Evolutionary conservation across 2,797 vertebrate species (phyloP).

Genomic region (Rhabdophis nuchalis): DNA sequence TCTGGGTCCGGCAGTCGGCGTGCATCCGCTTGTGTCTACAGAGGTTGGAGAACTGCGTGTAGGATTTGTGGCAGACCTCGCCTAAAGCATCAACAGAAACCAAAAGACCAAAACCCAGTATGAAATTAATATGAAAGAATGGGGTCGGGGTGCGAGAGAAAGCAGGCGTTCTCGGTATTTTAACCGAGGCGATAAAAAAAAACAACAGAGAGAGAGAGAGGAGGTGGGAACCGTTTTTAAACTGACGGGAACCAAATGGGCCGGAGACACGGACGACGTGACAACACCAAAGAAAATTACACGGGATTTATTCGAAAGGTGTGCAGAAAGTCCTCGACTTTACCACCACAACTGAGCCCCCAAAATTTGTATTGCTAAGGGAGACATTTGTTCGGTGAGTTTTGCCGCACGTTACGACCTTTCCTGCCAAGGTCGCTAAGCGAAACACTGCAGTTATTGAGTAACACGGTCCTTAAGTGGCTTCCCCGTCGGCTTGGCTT

Average conservation of each 20-base stretch:
- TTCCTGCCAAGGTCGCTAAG: too few relatives aligned
- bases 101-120: slow-evolving; percentile 57
- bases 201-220: too few relatives aligned
- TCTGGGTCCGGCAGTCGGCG: slow-evolving; percentile 81
- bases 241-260: not conserved
- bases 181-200: not conserved
- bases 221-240: not conserved
- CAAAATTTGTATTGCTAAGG: too few relatives aligned
- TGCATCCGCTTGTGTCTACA: slow-evolving; percentile 84
- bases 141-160: not conserved
- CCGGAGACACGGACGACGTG: not conserved
- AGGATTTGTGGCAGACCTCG: slow-evolving; percentile 84
- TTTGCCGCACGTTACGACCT: too few relatives aligned
- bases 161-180: not conserved
- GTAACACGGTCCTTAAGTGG: too few relatives aligned
- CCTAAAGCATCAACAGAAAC: slow-evolving; percentile 75
- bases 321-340: not conserved
- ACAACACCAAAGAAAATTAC: not conserved
- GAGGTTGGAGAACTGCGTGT: slow-evolving; percentile 86
- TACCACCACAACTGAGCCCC: not conserved
- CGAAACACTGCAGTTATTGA: too few relatives aligned
- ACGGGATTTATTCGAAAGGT: not conserved
- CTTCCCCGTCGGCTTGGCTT: too few relatives aligned
- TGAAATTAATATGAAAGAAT: slow-evolving; percentile 62
- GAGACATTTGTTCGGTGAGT: too few relatives aligned